Evolutionary conservation across 2,113 vertebrate species (phyloP), one percentile per base, ranked within the genome.

Genomic region (Perccottus glenii): DNA sequence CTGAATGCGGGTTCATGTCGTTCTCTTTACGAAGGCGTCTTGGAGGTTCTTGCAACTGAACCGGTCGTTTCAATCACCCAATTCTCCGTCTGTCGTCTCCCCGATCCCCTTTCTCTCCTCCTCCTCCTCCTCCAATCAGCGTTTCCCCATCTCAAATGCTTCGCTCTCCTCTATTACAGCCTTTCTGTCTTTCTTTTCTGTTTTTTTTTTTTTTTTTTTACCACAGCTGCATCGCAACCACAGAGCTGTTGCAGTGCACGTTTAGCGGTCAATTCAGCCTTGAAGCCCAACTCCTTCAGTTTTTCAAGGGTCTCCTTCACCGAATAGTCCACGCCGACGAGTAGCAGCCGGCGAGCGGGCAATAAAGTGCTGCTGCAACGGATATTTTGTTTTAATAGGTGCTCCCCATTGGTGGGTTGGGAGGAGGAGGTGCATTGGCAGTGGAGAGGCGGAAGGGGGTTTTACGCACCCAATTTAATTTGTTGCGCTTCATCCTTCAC

Each of bases 1-100:
- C 87, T 87, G 85, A 67, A 52, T 56, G 70, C 60, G 43, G 69
- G 63, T 78, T 73, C 71, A 75, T 75, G 59, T 33, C 52, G 52
- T 36, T 4, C 3, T 33, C 12, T 9, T 14, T 38, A 12, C 14
- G 19, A 27, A 27, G 19, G 11, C 11, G 32, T 53, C 49, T 9
- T 16, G 32, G 49, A 51, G 11, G 10, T 36, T 11, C 3, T 4
- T 42, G 35, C 48, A 68, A n/a, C 68, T 35, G 77, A 44, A 57
- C 56, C 66, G 38, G 65, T 70, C 7, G 52, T 33, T 73, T 67
- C 69, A 71, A 46, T 73, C 77, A 70, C 61, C 65, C 55, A 50
- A 78, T 79, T 50, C 68, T 42, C 35, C 11, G 48, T 67, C 58
- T 9, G 48, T 78, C 65, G 61, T 56, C 58, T 42, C 40, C n/a